phyloP scores from a whole-genome alignment of 2,888 invertebrate species.

The Zootermopsis nevadensis region DNA sequence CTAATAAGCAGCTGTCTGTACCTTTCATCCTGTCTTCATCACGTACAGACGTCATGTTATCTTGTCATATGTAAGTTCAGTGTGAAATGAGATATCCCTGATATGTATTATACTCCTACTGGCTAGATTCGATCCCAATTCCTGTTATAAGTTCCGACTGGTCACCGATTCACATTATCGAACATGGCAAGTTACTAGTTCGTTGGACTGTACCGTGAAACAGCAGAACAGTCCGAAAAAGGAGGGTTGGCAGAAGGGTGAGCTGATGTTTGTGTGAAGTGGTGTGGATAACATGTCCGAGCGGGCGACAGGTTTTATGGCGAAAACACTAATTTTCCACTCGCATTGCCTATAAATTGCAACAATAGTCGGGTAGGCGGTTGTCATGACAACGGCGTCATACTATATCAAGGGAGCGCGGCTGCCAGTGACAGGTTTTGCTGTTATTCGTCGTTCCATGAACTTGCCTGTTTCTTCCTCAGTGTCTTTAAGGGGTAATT shows the following conservation, averaged over 20 bases:
- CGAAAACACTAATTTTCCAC: constrained; percentile 17
- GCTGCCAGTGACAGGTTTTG: constrained; percentile 9
- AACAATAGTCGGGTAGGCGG: constrained; percentile 19
- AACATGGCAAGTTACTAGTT: not conserved
- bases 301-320: constrained; percentile 12
- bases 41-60: too few relatives aligned
- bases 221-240: not conserved
- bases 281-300: constrained; percentile 27
- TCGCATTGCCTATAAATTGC: constrained; percentile 13
- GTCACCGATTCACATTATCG: not conserved
- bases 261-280: constrained; percentile 21
- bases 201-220: not conserved
- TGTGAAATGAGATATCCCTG: too few relatives aligned
- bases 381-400: constrained; percentile 24
- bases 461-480: not conserved
- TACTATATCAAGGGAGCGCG: constrained; percentile 3
- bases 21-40: too few relatives aligned
- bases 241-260: not conserved
- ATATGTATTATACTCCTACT: too few relatives aligned
- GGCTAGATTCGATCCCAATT: not conserved
- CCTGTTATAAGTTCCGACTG: not conserved
- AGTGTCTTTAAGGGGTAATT: constrained; percentile 13
- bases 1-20: too few relatives aligned
- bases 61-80: too few relatives aligned
- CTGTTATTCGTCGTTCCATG: constrained; percentile 12